Base-by-base conservation (phyloP, 2,888 invertebrate genomes). In the Nycteola revayana region DNA sequence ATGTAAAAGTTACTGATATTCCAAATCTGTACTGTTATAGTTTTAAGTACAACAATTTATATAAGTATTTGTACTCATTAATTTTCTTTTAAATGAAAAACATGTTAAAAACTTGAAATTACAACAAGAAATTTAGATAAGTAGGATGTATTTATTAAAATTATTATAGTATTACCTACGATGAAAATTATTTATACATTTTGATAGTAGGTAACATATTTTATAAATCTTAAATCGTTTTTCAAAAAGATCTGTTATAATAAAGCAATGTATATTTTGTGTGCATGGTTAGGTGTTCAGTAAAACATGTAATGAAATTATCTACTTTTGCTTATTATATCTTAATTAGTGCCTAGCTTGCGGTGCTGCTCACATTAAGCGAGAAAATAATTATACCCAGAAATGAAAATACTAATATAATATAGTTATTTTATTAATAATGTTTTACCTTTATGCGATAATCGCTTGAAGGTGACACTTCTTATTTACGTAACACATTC, bases 201-300 rank as follows among this genome's bases (percentile, higher is more conserved):
- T n/a, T n/a, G n/a, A n/a, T n/a, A 14, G 14, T 14, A 14, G 14
- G 14, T 2, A 5, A 5, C 14, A 2, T 5, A 14, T 5, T 14
- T 14, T 14, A 5, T 3, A 14, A 14, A 14, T 14, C 14, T 5
- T 14, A 3, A 14, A 14, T 14, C 5, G 5, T 14, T 14, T 14
- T 14, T 42, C 48, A 25, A 50, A 53, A 44, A 67, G 65, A 67
- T 66, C 60, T 67, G 66, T 60, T 60, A 55, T 42, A 47, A 29
- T 37, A 42, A 43, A n/a, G n/a, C n/a, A n/a, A 14, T 14, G 14
- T 14, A 14, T 14, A 5, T n/a, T n/a, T n/a, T n/a, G n/a, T n/a
- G n/a, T 45, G 42, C 43, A 50, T 47, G 46, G 34, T 42, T 56
- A 62, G 54, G 57, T 56, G 55, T 62, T 57, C 39, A 54, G 60